Evolutionary conservation across 2,888 invertebrate species (phyloP), one percentile per base, ranked within the genome.

Genomic region (Trisateles emortualis): DNA sequence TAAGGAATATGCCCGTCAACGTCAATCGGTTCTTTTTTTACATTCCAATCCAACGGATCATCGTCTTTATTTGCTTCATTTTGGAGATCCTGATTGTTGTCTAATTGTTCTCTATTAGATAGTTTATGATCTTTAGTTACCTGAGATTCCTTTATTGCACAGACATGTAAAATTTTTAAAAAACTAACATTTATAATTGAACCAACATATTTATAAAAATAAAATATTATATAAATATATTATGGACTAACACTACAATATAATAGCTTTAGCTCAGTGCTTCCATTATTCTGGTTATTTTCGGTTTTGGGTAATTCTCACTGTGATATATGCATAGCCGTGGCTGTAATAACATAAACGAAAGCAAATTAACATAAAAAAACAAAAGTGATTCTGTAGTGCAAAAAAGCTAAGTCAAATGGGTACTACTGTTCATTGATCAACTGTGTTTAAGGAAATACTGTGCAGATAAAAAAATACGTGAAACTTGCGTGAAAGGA

Each of bases 91-190:
- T 62, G 40, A 36, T 56, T 46, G 24, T 67, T 60, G 39, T 70
- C 48, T 55, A 54, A 72, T 17, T 24, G 24, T 39, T 61, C 53
- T 50, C 30, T 41, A 60, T 60, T 29, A 30, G 36, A 39, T 24
- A 72, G 49, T 48, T 59, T 53, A 42, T 74, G 65, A 56, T 79
- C 63, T 39, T 74, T 52, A 56, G 56, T 64, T 41, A 36, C 33
- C 72, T 75, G 56, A 60, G 61, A 60, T 71, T 90, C 83, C 92
- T 86, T 90, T 81, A 81, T 76, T 63, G 92, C 76, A 81, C 88
- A 92, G 92, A 90, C 92, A 92, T 92, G 90, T 55, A 86, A 91
- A 79, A 75, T 77, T 79, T 78, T 69, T 49, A 49, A 72, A 62
- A 58, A 63, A 63, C 33, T 51, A 63, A 54, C 59, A 50, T 57